A percentile compares a stretch with the other conserved stretches of the same genome.
Conservation (phyloP, 2,797 vertebrate species). For the Pempheris klunzingeri region DNA sequence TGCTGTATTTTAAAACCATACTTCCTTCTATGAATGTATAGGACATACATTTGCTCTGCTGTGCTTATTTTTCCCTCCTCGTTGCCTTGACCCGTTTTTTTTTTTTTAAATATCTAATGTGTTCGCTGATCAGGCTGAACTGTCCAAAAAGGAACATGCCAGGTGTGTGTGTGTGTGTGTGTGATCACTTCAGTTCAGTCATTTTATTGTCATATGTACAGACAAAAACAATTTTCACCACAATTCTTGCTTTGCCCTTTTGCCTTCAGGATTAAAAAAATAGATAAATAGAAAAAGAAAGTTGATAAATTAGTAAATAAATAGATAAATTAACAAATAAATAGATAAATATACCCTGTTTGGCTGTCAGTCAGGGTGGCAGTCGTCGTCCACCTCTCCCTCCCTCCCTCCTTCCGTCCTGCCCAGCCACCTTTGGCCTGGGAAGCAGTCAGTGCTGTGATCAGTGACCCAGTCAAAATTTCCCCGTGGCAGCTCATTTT, state of each 20-base stretch:
- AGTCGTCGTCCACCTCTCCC: constrained; percentile 41
- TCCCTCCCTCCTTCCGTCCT: constrained; percentile 63
- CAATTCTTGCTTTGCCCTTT: too few relatives aligned
- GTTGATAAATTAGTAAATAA: too few relatives aligned
- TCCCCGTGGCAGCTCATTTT: constrained; percentile 7
- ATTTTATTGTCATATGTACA: too few relatives aligned
- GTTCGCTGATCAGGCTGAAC: constrained; percentile 26
- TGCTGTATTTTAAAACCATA: background rate
- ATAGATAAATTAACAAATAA: too few relatives aligned
- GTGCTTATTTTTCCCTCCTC: background rate
- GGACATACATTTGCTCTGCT: background rate
- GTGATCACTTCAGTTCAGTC: too few relatives aligned
- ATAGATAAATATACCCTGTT: too few relatives aligned
- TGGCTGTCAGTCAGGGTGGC: constrained; percentile 41
- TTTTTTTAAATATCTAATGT: constrained; percentile 22
- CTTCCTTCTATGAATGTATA: background rate
- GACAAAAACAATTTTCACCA: too few relatives aligned
- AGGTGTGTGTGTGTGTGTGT: constrained; percentile 26
- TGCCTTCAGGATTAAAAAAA: too few relatives aligned
- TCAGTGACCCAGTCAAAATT: constrained; percentile 36
- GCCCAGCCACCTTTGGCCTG: constrained; percentile 63
- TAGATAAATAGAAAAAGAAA: too few relatives aligned
- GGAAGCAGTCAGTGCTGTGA: constrained; percentile 58
- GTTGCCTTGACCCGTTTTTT: constrained; percentile 49
- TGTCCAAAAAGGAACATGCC: constrained; percentile 52